Base-by-base conservation (phyloP, 2,113 vertebrate species). In the Nycticorax nycticorax region DNA sequence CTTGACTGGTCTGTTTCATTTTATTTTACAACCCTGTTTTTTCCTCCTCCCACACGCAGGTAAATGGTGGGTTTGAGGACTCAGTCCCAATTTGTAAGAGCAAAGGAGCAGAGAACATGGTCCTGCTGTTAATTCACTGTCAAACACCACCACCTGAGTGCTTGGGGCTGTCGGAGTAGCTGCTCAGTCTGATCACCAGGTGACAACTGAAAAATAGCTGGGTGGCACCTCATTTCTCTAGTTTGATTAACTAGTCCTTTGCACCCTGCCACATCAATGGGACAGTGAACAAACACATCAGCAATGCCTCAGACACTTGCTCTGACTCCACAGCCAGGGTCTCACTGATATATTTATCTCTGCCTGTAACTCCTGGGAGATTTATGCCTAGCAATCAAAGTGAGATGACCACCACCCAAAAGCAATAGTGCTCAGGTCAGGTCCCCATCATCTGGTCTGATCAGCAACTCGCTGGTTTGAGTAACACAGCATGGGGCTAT, bases 1-100 rank as follows among this genome's bases (percentile, higher is more conserved):
- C 81, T 74, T 83, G 80, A 91, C 92, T 39, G 53, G 74, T 85
- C 93, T 95, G 93, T 88, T 94, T 96, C 55, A 80, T 91, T 94
- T 93, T 95, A 92, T 82, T 96, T 94, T 91, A 94, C 92, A 94
- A 45, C 37, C 27, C 17, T 1, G 0, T 0, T n/a, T 89, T 78
- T 81, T n/a, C 53, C 71, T 85, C 81, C 87, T 85, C 81, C 74
- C 37, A 50, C 21, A 8, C 0, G 0, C 74, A 96, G 84, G 87
- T 93, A 91, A 95, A 91, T 1, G 11, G 88, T 75, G 59, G 68
- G 47, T 96, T 73, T 67, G 94, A 93, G 76, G 76, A 92, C 83
- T 95, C 72, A 11, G 88, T 92, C 63, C 55, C 64, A 71, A 59
- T 95, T 87, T 87, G 47, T 75, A 71, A 60, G 56, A 80, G 85